Percentiles rank a stretch among this genome's conserved stretches.
Conservation (phyloP, 2,113 vertebrate species). For the Rhagologus leucostigma region DNA sequence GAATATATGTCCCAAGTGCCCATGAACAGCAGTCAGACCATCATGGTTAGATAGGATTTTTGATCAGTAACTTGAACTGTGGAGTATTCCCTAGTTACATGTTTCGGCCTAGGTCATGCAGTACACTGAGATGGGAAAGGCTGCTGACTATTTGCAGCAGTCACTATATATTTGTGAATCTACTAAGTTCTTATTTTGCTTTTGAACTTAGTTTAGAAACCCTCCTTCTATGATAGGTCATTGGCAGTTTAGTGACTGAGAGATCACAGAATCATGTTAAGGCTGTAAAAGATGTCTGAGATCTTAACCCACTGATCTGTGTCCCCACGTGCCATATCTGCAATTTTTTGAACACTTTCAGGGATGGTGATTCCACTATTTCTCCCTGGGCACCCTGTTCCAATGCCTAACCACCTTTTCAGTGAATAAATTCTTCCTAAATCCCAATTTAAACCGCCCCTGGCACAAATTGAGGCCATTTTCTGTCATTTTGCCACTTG, state of each 20-base stretch:
- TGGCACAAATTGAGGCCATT: not conserved
- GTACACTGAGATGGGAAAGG: not conserved
- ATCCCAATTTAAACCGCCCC: not conserved
- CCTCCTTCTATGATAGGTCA: not conserved
- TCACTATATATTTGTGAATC: not conserved
- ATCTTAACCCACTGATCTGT: not conserved
- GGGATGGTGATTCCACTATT: not conserved
- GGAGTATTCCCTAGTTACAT: fast-evolving
- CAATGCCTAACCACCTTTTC: not conserved
- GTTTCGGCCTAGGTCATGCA: not conserved
- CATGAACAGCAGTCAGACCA: not conserved
- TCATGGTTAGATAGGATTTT: not conserved
- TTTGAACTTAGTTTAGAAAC: not conserved
- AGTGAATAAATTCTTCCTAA: not conserved
- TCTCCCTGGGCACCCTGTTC: not conserved
- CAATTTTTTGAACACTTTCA: not conserved
- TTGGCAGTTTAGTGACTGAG: not conserved
- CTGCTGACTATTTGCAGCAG: not conserved
- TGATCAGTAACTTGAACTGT: not conserved
- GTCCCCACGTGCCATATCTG: not conserved
- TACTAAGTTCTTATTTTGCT: not conserved
- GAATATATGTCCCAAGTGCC: not conserved
- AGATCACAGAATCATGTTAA: not conserved
- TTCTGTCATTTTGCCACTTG: not conserved
- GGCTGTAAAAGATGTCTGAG: not conserved